Evolutionary conservation across 2,888 invertebrate genomes (phyloP).

Genomic region (Nemapogon koenigi): DNA sequence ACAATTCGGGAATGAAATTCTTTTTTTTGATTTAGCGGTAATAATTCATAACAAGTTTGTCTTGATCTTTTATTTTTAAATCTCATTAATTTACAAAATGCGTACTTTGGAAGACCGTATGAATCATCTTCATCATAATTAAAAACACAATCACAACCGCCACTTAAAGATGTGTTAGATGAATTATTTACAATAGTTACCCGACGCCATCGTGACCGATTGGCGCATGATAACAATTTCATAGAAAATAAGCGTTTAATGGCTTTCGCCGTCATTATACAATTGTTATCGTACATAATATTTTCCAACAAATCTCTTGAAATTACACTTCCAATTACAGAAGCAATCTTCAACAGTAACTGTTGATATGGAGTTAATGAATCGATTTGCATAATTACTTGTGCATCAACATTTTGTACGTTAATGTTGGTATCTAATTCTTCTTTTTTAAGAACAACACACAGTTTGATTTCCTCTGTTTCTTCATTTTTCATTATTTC

Average conservation of each 20-base stretch:
- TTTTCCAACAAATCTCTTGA: constrained; percentile 57
- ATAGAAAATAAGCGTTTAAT: constrained; percentile 62
- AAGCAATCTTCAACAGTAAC: constrained; percentile 63
- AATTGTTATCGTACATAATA: constrained; percentile 59
- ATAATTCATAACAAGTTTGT: constrained; percentile 57
- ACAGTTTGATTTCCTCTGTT: constrained; percentile 31
- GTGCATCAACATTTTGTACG: constrained; percentile 46
- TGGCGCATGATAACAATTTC: constrained; percentile 62
- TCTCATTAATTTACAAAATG: constrained; percentile 63
- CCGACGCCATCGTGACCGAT: constrained; percentile 16
- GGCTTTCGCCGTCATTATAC: constrained; percentile 51
- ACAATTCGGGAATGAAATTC: constrained; percentile 61
- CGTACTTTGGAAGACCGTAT: constrained; percentile 50
- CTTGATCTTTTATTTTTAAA: constrained; percentile 59
- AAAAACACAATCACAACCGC: constrained; percentile 39
- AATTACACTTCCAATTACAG: constrained; percentile 62
- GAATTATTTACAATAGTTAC: constrained; percentile 21
- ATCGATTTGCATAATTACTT: constrained; percentile 61
- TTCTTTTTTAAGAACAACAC: constrained; percentile 36
- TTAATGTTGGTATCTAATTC: constrained; percentile 42
- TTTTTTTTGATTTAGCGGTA: constrained; percentile 60
- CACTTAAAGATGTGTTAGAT: constrained; percentile 11
- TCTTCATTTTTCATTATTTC: constrained; percentile 28
- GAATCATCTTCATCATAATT: constrained; percentile 30
- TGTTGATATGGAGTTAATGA: constrained; percentile 67